Conservation (phyloP, 2,113 vertebrate species). For the Lutjanus erythropterus region DNA sequence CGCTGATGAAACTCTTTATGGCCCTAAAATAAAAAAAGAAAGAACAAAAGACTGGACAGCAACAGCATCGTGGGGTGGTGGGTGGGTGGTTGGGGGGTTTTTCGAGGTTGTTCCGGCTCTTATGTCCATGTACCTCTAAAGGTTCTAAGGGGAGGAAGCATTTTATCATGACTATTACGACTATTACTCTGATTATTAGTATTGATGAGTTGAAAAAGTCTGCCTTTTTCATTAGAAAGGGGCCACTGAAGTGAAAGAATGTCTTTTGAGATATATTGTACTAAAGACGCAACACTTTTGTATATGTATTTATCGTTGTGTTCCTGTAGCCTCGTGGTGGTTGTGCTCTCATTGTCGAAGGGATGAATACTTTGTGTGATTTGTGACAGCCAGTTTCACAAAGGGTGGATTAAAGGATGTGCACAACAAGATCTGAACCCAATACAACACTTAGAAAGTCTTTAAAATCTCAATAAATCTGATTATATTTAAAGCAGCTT, state of each 20-base stretch:
- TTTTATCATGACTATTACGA: constrained; percentile 62
- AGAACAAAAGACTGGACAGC: constrained; percentile 26
- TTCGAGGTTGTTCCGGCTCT: constrained; percentile 43
- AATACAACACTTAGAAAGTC: constrained; percentile 14
- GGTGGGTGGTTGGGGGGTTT: neutral
- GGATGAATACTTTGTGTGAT: constrained; percentile 19
- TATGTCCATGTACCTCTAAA: constrained; percentile 55
- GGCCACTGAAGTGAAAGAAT: constrained; percentile 77
- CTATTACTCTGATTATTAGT: constrained; percentile 58
- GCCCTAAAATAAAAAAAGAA: constrained; percentile 44
- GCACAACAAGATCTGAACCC: neutral
- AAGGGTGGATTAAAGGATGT: neutral
- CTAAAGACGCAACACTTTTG: constrained; percentile 76
- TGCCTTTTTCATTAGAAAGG: constrained; percentile 71
- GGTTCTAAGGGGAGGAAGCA: constrained; percentile 44
- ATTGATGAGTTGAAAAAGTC: constrained; percentile 60
- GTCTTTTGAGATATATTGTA: constrained; percentile 76
- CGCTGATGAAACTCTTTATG: constrained; percentile 54
- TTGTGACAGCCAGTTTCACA: constrained; percentile 11
- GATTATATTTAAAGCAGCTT: constrained; percentile 15
- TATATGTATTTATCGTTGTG: constrained; percentile 72
- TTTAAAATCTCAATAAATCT: constrained; percentile 12
- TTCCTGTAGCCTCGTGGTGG: constrained; percentile 58
- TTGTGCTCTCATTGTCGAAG: constrained; percentile 32
- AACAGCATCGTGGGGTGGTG: constrained; percentile 4